Evolutionary conservation across 1,140 invertebrate species (phyloP).

Genomic region (Aricia agestis): DNA sequence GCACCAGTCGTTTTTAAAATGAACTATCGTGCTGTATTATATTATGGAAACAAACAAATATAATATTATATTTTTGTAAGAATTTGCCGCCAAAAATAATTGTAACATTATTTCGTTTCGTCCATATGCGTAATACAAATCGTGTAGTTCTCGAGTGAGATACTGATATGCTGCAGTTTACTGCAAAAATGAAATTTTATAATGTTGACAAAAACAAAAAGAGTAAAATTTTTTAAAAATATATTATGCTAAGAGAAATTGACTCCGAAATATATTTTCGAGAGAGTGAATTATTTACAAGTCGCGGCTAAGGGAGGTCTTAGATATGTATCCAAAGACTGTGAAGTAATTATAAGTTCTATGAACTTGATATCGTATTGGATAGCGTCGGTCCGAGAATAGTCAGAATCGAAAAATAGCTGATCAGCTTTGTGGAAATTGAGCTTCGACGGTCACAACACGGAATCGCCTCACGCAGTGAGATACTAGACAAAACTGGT

Average conservation of each 20-base stretch:
- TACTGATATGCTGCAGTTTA: conserved; percentile 33
- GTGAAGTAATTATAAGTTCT: conserved; percentile 71
- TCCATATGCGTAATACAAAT: conserved; percentile 44
- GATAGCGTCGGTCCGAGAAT: conserved; percentile 46
- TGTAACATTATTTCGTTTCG: conserved; percentile 14
- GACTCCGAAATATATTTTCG: conserved; percentile 73
- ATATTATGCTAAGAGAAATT: conserved; percentile 38
- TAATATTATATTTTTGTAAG: too few relatives aligned
- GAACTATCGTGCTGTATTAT: too few relatives aligned
- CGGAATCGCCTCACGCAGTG: conserved; percentile 35
- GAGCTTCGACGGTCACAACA: conserved; percentile 51
- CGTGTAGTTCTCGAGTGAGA: conserved; percentile 32
- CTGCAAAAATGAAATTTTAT: conserved; percentile 27
- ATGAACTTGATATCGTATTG: conserved; percentile 56
- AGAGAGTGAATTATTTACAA: conserved; percentile 71
- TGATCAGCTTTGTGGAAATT: conserved; percentile 53
- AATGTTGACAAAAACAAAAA: conserved; percentile 42
- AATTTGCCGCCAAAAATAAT: background rate
- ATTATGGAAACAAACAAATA: too few relatives aligned
- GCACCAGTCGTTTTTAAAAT: too few relatives aligned
- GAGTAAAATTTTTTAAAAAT: conserved; percentile 41
- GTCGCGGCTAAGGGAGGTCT: conserved; percentile 57
- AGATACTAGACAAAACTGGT: conserved; percentile 16
- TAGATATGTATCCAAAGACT: conserved; percentile 74
- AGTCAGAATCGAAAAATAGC: conserved; percentile 58